phyloP scores from a whole-genome alignment of 2,113 vertebrate species.

The Bubo bubo region DNA sequence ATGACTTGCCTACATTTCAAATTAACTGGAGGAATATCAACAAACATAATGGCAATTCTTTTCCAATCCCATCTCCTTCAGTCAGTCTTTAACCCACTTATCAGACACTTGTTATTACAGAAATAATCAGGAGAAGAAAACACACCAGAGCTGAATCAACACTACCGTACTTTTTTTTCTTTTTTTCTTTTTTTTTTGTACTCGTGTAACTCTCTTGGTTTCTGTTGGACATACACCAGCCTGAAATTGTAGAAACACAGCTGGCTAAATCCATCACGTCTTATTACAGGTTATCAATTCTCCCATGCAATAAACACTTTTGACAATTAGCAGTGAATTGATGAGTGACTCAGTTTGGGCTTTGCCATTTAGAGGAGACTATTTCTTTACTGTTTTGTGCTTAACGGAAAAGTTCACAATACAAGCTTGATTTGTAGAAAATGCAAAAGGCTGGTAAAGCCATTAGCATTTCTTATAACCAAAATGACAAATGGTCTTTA shows the following conservation, averaged over 20 bases:
- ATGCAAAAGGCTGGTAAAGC: constrained; percentile 35
- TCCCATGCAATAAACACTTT: constrained; percentile 37
- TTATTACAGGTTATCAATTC: constrained; percentile 60
- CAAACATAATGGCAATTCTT: constrained; percentile 2
- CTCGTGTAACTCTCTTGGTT: background rate
- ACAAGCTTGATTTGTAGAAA: background rate
- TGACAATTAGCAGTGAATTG: constrained; percentile 56
- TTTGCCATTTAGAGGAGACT: background rate
- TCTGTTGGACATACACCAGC: constrained; percentile 49
- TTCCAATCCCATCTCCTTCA: constrained; percentile 31
- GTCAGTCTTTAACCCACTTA: constrained; percentile 48
- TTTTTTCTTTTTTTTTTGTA: background rate
- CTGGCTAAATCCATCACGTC: constrained; percentile 35
- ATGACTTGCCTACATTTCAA: constrained; percentile 18
- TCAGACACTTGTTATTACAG: constrained; percentile 47
- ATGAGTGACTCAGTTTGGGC: background rate
- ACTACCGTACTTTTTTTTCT: background rate
- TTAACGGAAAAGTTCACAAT: background rate
- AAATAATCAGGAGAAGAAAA: constrained; percentile 51
- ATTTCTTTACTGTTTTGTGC: background rate
- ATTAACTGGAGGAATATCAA: constrained; percentile 18
- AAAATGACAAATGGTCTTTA: constrained; percentile 63
- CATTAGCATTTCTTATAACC: constrained; percentile 46
- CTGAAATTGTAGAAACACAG: constrained; percentile 41
- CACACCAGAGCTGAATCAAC: constrained; percentile 53